These are phyloP conservation scores for Merluccius polli DNA, from an alignment of 2,797 vertebrate genomes.

Conservation along the genomic window DNA sequence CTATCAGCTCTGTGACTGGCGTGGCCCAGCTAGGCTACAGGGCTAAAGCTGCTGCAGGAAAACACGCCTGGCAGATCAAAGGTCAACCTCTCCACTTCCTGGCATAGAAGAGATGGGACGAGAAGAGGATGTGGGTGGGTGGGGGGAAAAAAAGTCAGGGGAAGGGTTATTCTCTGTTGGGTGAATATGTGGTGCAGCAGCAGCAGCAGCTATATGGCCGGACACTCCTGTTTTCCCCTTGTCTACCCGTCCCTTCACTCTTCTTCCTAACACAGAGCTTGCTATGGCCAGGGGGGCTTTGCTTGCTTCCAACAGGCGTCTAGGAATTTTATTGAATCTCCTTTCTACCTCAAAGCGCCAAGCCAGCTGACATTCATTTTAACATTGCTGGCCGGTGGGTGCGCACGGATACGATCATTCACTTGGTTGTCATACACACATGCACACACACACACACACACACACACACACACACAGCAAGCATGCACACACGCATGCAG, in stretches of 20 bases:
- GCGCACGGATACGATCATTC: background rate
- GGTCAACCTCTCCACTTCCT: conserved; percentile 59
- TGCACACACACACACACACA: background rate
- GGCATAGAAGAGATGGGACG: conserved; percentile 38
- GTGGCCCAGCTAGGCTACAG: conserved; percentile 4
- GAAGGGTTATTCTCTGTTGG: conserved; percentile 6
- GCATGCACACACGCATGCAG: background rate
- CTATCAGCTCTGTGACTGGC: conserved; percentile 37
- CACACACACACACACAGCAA: background rate
- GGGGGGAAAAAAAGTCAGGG: background rate
- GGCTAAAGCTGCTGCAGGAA: conserved; percentile 28
- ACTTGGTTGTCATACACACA: background rate
- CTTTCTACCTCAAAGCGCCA: too few species aligned
- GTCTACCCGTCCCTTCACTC: conserved; percentile 19
- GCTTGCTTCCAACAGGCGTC: too few species aligned
- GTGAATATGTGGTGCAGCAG: conserved; percentile 28
- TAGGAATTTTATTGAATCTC: too few species aligned
- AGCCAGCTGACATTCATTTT: too few species aligned
- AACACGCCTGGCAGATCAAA: conserved; percentile 61
- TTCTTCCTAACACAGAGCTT: conserved; percentile 9
- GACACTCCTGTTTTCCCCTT: conserved; percentile 5
- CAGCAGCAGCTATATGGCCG: conserved; percentile 8
- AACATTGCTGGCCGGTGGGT: too few species aligned
- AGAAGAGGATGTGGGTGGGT: conserved; percentile 30
- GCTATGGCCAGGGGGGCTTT: too few species aligned